Evolutionary conservation across 1,140 invertebrate genomes (phyloP).

Genomic region (Zaprionus davidi): DNA sequence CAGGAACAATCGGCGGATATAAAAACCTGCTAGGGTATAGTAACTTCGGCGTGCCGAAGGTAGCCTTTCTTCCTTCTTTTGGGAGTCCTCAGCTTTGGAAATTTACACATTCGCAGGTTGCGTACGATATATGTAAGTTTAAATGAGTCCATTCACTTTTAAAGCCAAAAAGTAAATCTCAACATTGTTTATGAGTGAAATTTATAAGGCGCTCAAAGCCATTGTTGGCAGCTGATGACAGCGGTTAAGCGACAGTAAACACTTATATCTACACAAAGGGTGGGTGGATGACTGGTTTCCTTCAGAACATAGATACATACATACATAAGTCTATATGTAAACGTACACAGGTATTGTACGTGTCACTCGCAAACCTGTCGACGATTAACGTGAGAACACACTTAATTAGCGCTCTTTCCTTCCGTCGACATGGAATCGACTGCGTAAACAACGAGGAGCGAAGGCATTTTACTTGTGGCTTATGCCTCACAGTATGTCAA

Average conservation of each 20-base stretch:
- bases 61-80: too few species aligned
- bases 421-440: slow-evolving; percentile 21
- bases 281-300: slow-evolving; percentile 32
- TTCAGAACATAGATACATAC: slow-evolving; percentile 4
- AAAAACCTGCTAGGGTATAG: too few species aligned
- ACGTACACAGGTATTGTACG: neutral
- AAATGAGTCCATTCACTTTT: neutral
- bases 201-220: slow-evolving; percentile 28
- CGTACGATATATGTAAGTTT: neutral
- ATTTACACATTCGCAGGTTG: neutral
- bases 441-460: slow-evolving; percentile 41
- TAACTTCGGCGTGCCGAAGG: too few species aligned
- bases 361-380: slow-evolving; percentile 10
- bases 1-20: too few species aligned
- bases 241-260: slow-evolving; percentile 36
- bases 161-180: slow-evolving; percentile 2
- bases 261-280: slow-evolving; percentile 10
- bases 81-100: too few species aligned
- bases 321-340: too few species aligned
- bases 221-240: slow-evolving; percentile 63
- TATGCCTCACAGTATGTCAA: neutral
- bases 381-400: slow-evolving; percentile 65
- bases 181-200: slow-evolving; percentile 8
- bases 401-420: slow-evolving; percentile 50
- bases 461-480: slow-evolving; percentile 62